Base-by-base conservation (phyloP, 2,113 vertebrate genomes). In the Leucosticte australis region DNA sequence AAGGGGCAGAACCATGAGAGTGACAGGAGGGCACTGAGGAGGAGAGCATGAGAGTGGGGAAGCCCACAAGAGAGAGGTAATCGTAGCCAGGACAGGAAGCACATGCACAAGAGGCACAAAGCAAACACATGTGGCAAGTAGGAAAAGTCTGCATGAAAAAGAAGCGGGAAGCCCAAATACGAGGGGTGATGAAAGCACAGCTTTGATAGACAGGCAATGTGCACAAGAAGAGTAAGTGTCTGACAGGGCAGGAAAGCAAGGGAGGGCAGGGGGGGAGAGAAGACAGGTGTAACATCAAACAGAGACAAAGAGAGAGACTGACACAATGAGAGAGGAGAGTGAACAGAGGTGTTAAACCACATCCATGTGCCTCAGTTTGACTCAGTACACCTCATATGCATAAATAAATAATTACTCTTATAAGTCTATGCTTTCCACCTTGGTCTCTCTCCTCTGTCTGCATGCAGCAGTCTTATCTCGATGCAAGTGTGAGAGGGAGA, bases 231-330 rank as follows among this genome's bases (percentile, higher is more conserved):
- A 14, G 19, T 28, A 63, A 44, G 24, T 5, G 2, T 41, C 53
- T 41, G 28, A 83, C 14, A 53, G 11, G 6, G 17, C 19, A 35
- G 28, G 49, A 77, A 90, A 55, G 30, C 14, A 59, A 71, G 46
- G 70, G 12, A 52, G 28, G 39, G 1, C 11, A n/a, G n/a, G 1
- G 6, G 4, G 0, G 1, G 3, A 21, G 8, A 7, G 20, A 49
- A 35, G 15, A 52, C 16, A 37, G 20, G 3, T 21, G 11, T 31
- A 67, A 16, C 26, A 52, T 4, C 44, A 65, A 35, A 53, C n/a
- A 19, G 30, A 57, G 20, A 52, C 12, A 35, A 11, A 80, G 4
- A 50, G 2, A 64, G 8, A 70, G 11, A 60, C 13, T 27, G 20
- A 21, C 11, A 63, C 2, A 44, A 21, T 10, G 13, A 73, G 30